Evolutionary conservation across 2,888 invertebrate species (phyloP).

Genomic region (Ennomos fuscantarius): DNA sequence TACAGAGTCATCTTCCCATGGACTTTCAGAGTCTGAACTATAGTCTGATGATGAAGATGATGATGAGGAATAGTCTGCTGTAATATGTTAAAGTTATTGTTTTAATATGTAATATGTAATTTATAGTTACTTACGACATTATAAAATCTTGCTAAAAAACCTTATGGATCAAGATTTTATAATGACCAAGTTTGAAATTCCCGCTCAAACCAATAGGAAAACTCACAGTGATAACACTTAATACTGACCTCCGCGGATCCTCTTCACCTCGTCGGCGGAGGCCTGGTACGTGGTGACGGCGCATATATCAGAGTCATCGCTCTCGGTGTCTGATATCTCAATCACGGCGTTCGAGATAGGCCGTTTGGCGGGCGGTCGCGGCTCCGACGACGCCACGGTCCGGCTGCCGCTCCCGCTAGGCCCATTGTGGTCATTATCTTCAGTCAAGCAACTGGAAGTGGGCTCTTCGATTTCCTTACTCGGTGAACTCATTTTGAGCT

Average conservation of each 20-base stretch:
- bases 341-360: constrained; percentile 67
- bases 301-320: constrained; percentile 81
- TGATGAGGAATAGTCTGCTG: constrained; percentile 64
- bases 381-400: constrained; percentile 45
- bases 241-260: constrained; percentile 75
- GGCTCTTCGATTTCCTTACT: constrained; percentile 71
- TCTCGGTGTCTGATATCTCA: constrained; percentile 80
- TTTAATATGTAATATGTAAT: no score
- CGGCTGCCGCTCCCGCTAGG: constrained; percentile 48
- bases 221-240: constrained; percentile 32
- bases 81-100: no score
- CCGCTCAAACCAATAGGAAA: constrained; percentile 57
- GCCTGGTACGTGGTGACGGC: constrained; percentile 81
- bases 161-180: no score
- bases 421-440: constrained; percentile 52
- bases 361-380: constrained; percentile 76
- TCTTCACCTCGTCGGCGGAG: constrained; percentile 78
- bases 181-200: constrained; percentile 52
- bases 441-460: constrained; percentile 58
- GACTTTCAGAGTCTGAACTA: constrained; percentile 75
- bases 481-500: constrained; percentile 73
- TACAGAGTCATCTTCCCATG: constrained; percentile 76
- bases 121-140: no score
- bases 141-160: no score
- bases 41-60: constrained; percentile 74